Evolutionary conservation across 2,888 invertebrate genomes (phyloP), one percentile per base, ranked within the genome.

Genomic region (Fragum whitleyi): DNA sequence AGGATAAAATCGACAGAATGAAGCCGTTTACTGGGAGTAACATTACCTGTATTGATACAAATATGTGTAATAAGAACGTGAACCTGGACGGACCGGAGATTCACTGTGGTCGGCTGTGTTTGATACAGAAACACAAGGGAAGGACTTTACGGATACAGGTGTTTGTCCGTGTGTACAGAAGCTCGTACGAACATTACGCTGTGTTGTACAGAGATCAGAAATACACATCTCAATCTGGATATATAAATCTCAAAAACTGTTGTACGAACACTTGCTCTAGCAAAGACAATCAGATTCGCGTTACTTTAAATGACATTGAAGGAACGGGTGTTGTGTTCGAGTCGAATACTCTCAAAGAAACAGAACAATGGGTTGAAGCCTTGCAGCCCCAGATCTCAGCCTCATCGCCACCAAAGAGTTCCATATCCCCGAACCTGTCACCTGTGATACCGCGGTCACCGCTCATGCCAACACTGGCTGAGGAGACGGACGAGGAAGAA

Each of bases 111-210:
- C 86, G 85, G 3, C 77, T 90, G 55, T 79, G 72, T 36, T 76
- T 90, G 47, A 39, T 89, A 16, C 87, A 88, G 55, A 79, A 72
- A 19, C 77, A 79, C n/a, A 82, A 84, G 23, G 85, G 85, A 3
- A 81, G 83, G 67, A 70, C 69, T 9, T 72, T 82, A 73, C 81
- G 84, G 57, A 55, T 87, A 2, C 86, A 88, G 0, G 88, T 91
- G 53, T 86, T 88, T 51, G 89, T 89, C 16, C 83, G 89, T 53
- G 90, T 90, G 53, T 89, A 90, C 82, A 79, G 86, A 61, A 90
- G 85, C 74, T 86, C 84, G 62, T 90, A 88, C 74, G 91, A 90
- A 79, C 91, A 90, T 72, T 91, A 87, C 65, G 88, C 86, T 7
- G 87, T 91, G 2, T 72, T 91, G 21, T 88, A 86, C 81, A 88